These are phyloP conservation scores for Spizaetus ornatus DNA, from an alignment of 2,113 vertebrate species.

Conservation along the genomic window DNA sequence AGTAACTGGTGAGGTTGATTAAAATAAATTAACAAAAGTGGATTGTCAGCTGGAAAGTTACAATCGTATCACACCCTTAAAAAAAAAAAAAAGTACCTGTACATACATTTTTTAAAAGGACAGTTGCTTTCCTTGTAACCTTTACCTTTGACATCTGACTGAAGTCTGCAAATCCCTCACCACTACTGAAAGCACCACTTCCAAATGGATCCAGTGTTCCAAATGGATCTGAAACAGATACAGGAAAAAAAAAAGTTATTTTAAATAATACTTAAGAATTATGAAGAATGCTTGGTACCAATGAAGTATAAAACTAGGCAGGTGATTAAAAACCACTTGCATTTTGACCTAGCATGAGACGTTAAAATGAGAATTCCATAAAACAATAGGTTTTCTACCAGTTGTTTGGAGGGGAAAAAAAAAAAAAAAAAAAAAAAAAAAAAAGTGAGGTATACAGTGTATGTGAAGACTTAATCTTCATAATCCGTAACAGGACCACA, in stretches of 20 bases:
- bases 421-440: neutral
- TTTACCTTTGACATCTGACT: constrained; percentile 95
- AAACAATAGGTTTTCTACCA: neutral
- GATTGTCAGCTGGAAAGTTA: neutral
- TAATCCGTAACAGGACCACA: rapidly evolving
- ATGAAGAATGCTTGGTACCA: neutral
- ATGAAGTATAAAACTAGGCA: neutral
- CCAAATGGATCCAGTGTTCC: constrained; percentile 90
- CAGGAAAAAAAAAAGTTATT: neutral
- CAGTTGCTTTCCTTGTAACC: neutral
- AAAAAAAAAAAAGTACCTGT: neutral
- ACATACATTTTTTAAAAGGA: neutral
- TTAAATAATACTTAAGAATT: neutral
- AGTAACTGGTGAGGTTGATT: neutral
- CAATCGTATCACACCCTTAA: neutral
- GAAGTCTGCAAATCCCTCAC: constrained; percentile 94
- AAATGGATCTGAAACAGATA: constrained; percentile 83
- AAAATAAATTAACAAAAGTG: neutral
- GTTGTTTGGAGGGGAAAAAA: neutral
- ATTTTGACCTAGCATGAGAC: neutral
- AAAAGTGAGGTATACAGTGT: neutral
- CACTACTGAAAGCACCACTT: constrained; percentile 80
- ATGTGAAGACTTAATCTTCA: neutral
- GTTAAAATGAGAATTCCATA: neutral
- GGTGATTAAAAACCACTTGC: neutral